Percentiles rank a stretch among this genome's conserved stretches.
These are phyloP conservation scores for Scleropages formosus DNA, from an alignment of 2,797 vertebrate species.

Conservation along the genomic window DNA sequence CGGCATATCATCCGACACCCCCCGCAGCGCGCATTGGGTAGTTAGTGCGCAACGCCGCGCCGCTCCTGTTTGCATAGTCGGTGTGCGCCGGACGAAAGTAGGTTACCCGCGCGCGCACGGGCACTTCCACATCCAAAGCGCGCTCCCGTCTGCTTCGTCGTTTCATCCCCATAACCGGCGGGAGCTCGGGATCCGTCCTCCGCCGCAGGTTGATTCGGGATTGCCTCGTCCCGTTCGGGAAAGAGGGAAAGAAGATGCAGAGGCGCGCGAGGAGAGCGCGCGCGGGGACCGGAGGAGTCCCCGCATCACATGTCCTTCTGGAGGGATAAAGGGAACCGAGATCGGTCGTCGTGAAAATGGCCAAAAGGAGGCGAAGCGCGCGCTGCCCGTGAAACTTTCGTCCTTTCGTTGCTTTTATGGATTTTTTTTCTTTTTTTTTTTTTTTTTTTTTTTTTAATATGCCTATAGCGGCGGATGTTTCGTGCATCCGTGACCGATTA, in stretches of 20 bases:
- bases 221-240: no score
- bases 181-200: neutral
- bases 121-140: neutral
- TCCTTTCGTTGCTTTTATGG: no score
- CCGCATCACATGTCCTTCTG: no score
- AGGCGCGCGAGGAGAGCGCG: no score
- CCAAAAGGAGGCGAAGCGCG: no score
- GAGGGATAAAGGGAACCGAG: no score
- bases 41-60: neutral
- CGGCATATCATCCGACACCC: conserved; percentile 13
- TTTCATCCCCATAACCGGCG: neutral
- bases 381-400: no score
- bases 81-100: neutral
- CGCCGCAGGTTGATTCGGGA: conserved; percentile 13
- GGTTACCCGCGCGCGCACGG: conserved; percentile 18
- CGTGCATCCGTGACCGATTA: neutral
- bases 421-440: neutral
- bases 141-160: neutral
- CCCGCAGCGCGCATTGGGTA: neutral
- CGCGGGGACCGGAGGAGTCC: no score
- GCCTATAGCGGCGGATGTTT: neutral
- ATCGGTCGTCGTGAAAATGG: no score
- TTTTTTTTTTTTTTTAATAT: conserved; percentile 6
- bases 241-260: no score
- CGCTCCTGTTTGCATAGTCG: conserved; percentile 11